Base-by-base conservation (phyloP, 1,140 invertebrate genomes). In the Platyscapa corneri region DNA sequence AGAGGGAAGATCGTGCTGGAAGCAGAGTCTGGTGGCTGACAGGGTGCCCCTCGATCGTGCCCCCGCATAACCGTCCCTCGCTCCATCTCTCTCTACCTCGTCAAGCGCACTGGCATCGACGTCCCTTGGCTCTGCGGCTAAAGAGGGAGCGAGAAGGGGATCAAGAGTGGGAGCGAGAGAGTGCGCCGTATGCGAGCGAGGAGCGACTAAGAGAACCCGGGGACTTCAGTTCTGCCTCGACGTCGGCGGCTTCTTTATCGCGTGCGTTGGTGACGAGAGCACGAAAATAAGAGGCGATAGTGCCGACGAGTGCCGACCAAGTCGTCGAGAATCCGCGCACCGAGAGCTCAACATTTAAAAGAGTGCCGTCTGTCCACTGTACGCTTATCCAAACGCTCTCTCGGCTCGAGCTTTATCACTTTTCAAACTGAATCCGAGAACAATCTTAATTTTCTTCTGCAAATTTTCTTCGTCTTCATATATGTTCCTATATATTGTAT, bases 141-240 rank as follows among this genome's bases (percentile, higher is more conserved):
- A 34, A 23, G 27, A 53, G 60, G 74, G 32, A 65, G 53, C 74
- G 42, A 60, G n/a, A 42, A 32, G 32, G 14, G 65, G 42, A 78
- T 42, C 32, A 78, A 37, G 65, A 80, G 70, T 3, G 67, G 49
- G 79, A 27, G 76, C 75, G 49, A 65, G 84, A 46, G 20, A 6
- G 72, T 3, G 42, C 67, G 34, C 32, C 3, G 77, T n/a, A 49
- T 42, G 83, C 46, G 84, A 75, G 82, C 83, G 77, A 85, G 83
- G 64, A 60, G 53, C 49, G 56, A 37, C 74, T 30, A 49, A 83
- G 79, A 79, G 70, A 60, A 56, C 67, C 81, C 78, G 74, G 76
- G 77, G 81, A 77, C 65, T 77, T 85, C 83, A 85, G 83, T 85
- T 80, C 76, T 80, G 83, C 76, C 83, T 74, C 76, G 83, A 85